Evolutionary conservation across 2,797 vertebrate species (phyloP), one percentile per base, ranked within the genome.

Genomic region (Hoplostethus atlanticus): DNA sequence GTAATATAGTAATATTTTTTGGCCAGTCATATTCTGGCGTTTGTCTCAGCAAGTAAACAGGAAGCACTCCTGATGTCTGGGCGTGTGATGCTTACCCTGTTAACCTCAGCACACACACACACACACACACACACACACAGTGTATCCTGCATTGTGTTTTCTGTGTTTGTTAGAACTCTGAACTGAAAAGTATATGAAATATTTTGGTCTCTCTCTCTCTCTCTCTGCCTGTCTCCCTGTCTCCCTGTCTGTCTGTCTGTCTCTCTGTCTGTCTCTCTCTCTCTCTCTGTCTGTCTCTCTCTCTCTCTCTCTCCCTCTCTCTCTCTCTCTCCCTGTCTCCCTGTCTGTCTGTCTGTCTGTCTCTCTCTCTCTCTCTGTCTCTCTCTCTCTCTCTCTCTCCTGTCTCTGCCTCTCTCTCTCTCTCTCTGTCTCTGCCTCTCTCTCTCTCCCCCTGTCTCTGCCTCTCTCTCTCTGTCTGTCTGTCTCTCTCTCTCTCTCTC

Each of bases 381-480:
- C 40, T 44, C 8, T 30, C 21, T 30, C 16, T n/a, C 8, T 12
- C 11, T 28, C 21, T 53, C 6, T 53, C 21, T 28, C 7, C 6
- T 25, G 6, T 25, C 17, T 52, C 17, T 60, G 6, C 52, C 31
- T 34, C 38, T 70, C 25, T 51, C 15, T 60, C 21, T 21, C n/a
- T 52, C 17, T 52, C 50, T 52, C 50, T 25, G 11, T 55, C 28
- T 25, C 21, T 21, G 21, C 31, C 31, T 34, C 50, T 80, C 48
- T 63, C 46, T 53, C 21, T 76, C 56, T 40, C 21, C 87, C n/a
- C n/a, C n/a, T n/a, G n/a, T n/a, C n/a, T n/a, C 50, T 52, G 1
- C n/a, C 50, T 52, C 2, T 52, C 7, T 52, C 50, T 52, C 31
- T 31, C 31, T 5, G 2, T 5, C 31, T 21, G 1, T 21, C 40